These are phyloP conservation scores for Drosophila merina DNA, from an alignment of 2,888 invertebrate genomes.

Conservation along the genomic window DNA sequence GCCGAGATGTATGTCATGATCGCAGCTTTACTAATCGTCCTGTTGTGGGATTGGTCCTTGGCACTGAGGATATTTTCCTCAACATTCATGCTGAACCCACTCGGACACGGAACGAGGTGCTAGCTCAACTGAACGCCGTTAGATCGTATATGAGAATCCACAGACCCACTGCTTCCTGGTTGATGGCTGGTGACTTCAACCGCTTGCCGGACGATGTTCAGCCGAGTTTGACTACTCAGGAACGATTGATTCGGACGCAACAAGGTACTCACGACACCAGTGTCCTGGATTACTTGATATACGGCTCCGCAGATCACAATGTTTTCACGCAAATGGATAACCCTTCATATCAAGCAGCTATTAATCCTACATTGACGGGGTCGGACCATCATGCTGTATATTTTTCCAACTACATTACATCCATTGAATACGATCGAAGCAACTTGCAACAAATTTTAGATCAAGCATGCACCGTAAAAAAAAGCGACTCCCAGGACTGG, in stretches of 20 bases:
- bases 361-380: background rate
- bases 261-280: background rate
- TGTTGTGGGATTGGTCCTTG: background rate
- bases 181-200: background rate
- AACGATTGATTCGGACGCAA: background rate
- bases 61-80: background rate
- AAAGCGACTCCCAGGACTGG: background rate
- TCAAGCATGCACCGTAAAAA: background rate
- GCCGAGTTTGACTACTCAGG: background rate
- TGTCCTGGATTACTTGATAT: background rate
- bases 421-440: background rate
- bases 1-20: background rate
- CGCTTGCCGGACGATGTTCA: background rate
- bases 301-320: background rate
- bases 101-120: background rate
- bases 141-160: background rate
- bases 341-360: background rate
- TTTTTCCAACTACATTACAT: background rate
- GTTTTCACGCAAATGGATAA: background rate
- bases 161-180: background rate
- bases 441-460: slow-evolving; percentile 1
- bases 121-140: background rate
- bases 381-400: background rate
- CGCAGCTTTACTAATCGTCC: background rate
- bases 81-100: background rate